These are phyloP conservation scores for Gallirallus australis DNA, from an alignment of 2,797 vertebrate genomes.

Conservation along the genomic window DNA sequence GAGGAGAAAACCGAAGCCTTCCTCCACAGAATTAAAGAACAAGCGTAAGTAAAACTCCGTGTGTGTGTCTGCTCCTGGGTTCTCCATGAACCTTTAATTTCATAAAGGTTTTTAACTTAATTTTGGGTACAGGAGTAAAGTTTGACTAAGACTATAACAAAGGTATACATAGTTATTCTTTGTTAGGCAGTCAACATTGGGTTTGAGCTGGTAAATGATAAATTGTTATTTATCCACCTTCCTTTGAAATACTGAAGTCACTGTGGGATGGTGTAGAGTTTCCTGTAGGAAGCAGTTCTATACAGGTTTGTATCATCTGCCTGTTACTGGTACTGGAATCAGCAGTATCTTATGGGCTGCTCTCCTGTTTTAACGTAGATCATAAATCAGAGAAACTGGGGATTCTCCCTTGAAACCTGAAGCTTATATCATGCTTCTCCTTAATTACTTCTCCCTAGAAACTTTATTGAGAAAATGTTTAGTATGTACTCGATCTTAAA, in stretches of 20 bases:
- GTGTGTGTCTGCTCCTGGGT: neutral
- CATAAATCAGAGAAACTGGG: neutral
- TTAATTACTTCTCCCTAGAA: neutral
- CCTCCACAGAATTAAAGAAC: constrained; percentile 76
- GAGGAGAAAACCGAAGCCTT: constrained; percentile 73
- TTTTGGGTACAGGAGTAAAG: neutral
- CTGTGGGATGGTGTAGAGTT: neutral
- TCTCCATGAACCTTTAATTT: neutral
- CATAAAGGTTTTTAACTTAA: neutral
- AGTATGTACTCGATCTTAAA: neutral
- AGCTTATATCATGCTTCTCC: neutral
- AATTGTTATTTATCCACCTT: neutral
- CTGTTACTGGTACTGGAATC: neutral
- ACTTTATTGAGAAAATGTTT: neutral
- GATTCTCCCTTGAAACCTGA: neutral
- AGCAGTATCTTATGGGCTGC: neutral
- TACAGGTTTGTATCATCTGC: neutral
- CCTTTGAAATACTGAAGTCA: neutral
- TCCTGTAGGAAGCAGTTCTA: neutral
- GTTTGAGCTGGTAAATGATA: neutral
- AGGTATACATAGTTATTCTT: neutral
- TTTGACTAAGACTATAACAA: neutral
- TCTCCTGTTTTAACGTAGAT: neutral
- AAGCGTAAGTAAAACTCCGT: constrained; percentile 77
- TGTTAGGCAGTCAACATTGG: neutral